Evolutionary conservation across 2,113 vertebrate genomes (phyloP).

Genomic region (Heteronetta atricapilla): DNA sequence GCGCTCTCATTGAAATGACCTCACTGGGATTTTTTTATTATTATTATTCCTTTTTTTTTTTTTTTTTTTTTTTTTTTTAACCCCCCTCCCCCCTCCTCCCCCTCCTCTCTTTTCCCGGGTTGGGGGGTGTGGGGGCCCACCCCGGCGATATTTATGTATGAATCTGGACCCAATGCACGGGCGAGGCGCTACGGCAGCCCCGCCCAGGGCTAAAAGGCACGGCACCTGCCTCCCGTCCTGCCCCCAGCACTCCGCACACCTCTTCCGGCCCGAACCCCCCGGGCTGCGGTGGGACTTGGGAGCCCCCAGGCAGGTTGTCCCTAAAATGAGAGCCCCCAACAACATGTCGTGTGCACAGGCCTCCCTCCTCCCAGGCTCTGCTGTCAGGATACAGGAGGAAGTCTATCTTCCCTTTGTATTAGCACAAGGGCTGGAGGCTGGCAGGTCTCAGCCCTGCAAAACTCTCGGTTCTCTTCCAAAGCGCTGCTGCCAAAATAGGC

Average conservation of each 20-base stretch:
- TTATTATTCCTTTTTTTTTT: neutral
- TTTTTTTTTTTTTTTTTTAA: neutral
- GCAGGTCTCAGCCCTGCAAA: neutral
- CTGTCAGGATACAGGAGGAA: neutral
- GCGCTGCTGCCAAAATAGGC: accelerated
- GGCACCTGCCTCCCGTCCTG: neutral
- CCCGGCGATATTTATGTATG: conserved; percentile 39
- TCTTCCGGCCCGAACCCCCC: neutral
- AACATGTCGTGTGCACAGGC: neutral
- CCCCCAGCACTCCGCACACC: neutral
- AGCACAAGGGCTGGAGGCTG: neutral
- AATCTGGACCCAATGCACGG: conserved; percentile 19
- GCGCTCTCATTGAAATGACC: conserved; percentile 75
- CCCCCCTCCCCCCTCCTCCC: no score
- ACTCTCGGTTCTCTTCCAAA: neutral
- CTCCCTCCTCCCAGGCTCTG: neutral
- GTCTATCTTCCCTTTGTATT: neutral
- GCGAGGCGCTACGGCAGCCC: neutral
- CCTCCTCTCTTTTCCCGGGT: neutral
- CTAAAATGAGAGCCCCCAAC: neutral
- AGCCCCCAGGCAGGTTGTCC: accelerated
- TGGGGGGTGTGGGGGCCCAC: conserved; percentile 33
- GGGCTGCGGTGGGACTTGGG: neutral
- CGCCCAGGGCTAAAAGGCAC: conserved; percentile 7
- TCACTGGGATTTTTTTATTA: conserved; percentile 56